Percentiles rank a stretch among this genome's conserved stretches.
phyloP scores from a whole-genome alignment of 2,888 invertebrate genomes.

The Athetis lepigone region DNA sequence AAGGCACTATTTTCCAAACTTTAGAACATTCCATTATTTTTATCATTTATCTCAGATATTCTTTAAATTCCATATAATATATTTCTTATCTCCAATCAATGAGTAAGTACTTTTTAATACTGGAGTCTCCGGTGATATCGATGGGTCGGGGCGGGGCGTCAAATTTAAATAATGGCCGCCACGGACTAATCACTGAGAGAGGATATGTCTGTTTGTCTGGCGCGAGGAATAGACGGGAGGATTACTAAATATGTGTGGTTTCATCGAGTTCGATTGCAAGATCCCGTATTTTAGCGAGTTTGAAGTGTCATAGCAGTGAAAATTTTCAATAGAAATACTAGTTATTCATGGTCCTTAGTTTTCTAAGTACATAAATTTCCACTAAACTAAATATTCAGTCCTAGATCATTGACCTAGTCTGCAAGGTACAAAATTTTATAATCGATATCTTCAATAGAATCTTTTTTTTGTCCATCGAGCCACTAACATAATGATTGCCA shows the following conservation, averaged over 20 bases:
- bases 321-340: too few species aligned
- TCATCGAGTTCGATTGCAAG: too few species aligned
- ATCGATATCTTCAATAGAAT: too few species aligned
- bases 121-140: neutral
- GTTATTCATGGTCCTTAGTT: too few species aligned
- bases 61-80: slow-evolving; percentile 8
- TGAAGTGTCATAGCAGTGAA: too few species aligned
- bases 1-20: neutral
- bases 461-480: neutral
- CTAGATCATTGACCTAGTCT: too few species aligned
- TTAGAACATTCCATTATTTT: neutral
- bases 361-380: too few species aligned
- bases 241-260: neutral
- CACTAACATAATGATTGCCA: neutral
- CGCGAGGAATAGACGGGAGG: neutral
- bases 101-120: slow-evolving; percentile 36
- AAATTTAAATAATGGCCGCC: slow-evolving; percentile 70
- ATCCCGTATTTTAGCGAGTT: too few species aligned
- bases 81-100: slow-evolving; percentile 27
- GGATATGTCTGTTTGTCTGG: slow-evolving; percentile 42
- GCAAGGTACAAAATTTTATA: too few species aligned
- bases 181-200: slow-evolving; percentile 69
- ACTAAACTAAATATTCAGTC: too few species aligned
- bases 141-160: slow-evolving; percentile 27
- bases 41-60: neutral